Evolutionary conservation across 2,888 invertebrate genomes (phyloP).

Genomic region (Cotesia congregata): DNA sequence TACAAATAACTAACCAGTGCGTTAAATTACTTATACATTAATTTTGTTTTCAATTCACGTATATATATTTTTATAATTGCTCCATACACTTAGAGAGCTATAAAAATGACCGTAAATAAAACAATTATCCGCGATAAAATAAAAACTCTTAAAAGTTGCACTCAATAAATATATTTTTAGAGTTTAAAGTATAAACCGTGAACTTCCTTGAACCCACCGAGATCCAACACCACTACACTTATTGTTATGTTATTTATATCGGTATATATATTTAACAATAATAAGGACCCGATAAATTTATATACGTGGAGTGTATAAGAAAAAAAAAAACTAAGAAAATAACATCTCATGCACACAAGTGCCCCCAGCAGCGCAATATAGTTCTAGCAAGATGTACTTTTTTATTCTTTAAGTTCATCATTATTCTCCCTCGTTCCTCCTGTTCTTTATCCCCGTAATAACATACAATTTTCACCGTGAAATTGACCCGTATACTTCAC

Average conservation of each 20-base stretch:
- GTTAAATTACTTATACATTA: background rate
- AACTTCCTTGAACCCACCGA: background rate
- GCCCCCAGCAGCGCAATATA: constrained; percentile 8
- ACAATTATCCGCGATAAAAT: background rate
- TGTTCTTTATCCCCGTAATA: background rate
- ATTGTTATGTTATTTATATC: background rate
- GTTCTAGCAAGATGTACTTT: background rate
- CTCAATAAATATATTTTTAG: background rate
- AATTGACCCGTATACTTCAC: background rate
- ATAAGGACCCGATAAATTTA: background rate
- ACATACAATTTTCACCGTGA: background rate
- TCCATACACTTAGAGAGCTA: background rate
- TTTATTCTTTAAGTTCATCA: background rate
- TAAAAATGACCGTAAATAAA: background rate
- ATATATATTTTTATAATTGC: background rate
- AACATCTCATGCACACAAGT: background rate
- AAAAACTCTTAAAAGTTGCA: background rate
- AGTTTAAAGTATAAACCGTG: background rate
- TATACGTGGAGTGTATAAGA: background rate
- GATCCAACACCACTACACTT: background rate
- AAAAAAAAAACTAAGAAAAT: background rate
- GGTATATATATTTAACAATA: background rate
- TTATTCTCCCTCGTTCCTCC: constrained; percentile 18
- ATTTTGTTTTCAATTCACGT: background rate
- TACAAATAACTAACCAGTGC: background rate